Evolutionary conservation across 2,113 vertebrate species (phyloP), one percentile per base, ranked within the genome.

Genomic region (Nanorana parkeri): DNA sequence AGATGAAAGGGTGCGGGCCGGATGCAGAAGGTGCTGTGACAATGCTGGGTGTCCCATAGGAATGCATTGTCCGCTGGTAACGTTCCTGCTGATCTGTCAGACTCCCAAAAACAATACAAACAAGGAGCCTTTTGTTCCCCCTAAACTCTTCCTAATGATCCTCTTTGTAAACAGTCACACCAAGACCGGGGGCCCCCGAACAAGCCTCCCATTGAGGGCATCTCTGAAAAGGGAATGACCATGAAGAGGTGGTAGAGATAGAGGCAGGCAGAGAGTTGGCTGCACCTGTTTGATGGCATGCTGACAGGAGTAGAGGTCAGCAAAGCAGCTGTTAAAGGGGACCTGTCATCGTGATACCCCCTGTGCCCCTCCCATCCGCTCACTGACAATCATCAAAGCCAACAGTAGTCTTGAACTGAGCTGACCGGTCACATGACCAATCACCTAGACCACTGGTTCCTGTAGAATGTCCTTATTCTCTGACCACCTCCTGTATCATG

Each of bases 101-200:
- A 93, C 90, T 90, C 84, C 88, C 92, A 86, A 80, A 89, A 90
- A 98, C 95, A 97, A 95, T 95, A 85, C 92, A 92, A 96, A 98
- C 97, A 98, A 95, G 95, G 79, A 91, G 87, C 83, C 93, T 95
- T 97, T 98, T 98, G 96, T 98, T 97, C 94, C 67, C 85, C 84
- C 90, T 93, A 93, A 92, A 94, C 93, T 93, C 92, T 94, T 94
- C 94, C 93, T 93, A 95, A 95, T 96, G 95, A 96, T 94, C 92
- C 91, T 90, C 93, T 90, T 90, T 91, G 92, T 93, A 96, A 96
- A 95, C 94, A 92, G 89, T 88, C 92, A 92, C 93, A 94, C 90
- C 87, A 47, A 88, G 91, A 36, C 5, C 87, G 90, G 92, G 87
- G 41, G 41, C 87, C 84, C 32, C 93, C 92, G 91, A 90, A 92